Conservation (phyloP, 2,113 vertebrate species). For the Ahaetulla prasina region DNA sequence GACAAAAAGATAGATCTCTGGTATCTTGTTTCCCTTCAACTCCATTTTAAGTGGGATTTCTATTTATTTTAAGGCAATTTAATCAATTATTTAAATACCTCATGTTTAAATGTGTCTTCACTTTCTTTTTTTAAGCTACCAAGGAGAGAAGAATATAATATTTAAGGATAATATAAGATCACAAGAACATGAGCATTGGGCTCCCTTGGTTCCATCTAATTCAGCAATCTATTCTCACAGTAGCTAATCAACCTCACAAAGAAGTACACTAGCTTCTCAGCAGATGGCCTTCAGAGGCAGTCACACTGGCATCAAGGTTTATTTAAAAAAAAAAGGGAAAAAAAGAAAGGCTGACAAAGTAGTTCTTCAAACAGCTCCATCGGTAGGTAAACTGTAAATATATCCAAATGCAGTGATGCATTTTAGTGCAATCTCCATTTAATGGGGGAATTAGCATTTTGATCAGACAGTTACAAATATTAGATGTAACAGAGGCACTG, state of each 20-base stretch:
- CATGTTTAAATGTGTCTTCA: not conserved
- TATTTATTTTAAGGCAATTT: not conserved
- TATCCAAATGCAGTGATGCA: not conserved
- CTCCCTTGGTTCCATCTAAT: not conserved
- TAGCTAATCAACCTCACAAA: not conserved
- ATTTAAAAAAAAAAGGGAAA: not conserved
- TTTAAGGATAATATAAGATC: not conserved
- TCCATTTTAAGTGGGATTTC: not conserved
- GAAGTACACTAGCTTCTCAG: not conserved
- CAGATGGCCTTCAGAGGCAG: not conserved
- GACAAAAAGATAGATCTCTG: not conserved
- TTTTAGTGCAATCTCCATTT: not conserved
- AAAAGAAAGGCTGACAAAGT: not conserved
- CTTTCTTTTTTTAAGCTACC: not conserved
- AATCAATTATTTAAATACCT: not conserved
- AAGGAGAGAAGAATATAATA: not conserved
- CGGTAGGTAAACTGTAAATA: not conserved
- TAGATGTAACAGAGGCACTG: not conserved
- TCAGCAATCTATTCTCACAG: not conserved
- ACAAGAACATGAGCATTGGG: not conserved
- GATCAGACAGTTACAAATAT: not conserved
- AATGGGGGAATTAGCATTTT: not conserved
- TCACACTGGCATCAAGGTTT: not conserved
- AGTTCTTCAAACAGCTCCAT: not conserved
- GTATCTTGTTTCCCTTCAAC: not conserved